Conservation (phyloP, 92 coral and sea anemone genomes). For the Porites evermanni region DNA sequence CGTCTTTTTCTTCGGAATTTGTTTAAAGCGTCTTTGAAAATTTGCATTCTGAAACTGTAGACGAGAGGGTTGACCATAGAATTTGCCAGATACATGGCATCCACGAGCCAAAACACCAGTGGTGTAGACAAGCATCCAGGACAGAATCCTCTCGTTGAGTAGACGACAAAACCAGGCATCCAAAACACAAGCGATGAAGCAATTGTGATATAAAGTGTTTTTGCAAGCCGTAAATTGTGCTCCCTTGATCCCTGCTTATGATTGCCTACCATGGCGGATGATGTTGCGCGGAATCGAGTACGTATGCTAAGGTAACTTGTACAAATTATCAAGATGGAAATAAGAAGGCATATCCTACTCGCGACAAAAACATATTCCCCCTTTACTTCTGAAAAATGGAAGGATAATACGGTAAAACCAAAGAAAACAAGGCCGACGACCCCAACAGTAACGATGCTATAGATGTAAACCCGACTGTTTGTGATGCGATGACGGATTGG, state of each 20-base stretch:
- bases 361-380: background rate
- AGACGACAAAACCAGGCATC: conserved; percentile 9
- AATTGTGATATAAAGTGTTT: background rate
- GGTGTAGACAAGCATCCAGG: background rate
- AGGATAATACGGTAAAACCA: background rate
- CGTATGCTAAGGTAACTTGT: conserved; percentile 2
- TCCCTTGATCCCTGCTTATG: background rate
- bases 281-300: background rate
- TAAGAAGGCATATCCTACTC: background rate
- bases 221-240: conserved; percentile 8
- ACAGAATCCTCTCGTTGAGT: background rate
- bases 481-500: conserved; percentile 28
- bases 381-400: background rate
- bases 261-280: background rate
- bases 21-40: background rate
- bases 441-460: background rate
- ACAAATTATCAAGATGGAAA: background rate
- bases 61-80: conserved; percentile 6
- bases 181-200: conserved; percentile 15
- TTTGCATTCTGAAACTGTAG: background rate
- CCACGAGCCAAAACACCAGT: background rate
- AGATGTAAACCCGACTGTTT: background rate
- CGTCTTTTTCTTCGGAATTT: background rate
- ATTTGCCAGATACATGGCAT: background rate
- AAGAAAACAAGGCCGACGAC: background rate